A percentile compares a stretch with the other conserved stretches of the same genome.
phyloP scores from a whole-genome alignment of 2,888 invertebrate species.

The Andrena fulva region DNA sequence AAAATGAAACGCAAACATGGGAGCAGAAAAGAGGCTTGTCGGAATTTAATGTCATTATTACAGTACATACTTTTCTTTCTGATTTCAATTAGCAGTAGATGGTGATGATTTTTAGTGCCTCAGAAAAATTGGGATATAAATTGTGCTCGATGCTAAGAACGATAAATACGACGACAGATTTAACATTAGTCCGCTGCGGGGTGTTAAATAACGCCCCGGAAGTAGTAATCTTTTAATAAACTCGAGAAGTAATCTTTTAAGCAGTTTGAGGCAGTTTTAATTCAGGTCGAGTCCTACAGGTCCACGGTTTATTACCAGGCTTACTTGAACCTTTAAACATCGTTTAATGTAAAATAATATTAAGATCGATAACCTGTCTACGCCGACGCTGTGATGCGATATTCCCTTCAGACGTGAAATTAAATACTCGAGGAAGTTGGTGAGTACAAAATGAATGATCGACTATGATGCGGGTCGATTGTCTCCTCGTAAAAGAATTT shows the following conservation, averaged over 20 bases:
- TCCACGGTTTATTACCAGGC: constrained; percentile 25
- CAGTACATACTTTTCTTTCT: neutral
- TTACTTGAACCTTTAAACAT: constrained; percentile 19
- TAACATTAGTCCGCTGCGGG: constrained; percentile 2
- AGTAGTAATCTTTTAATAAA: constrained; percentile 30
- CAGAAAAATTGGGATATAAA: neutral
- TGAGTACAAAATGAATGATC: neutral
- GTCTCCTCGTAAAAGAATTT: neutral
- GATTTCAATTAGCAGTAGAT: neutral
- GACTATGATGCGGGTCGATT: neutral
- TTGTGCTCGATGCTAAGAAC: neutral
- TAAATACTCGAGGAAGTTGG: neutral
- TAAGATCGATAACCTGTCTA: constrained; percentile 28
- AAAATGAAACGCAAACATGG: too few species aligned
- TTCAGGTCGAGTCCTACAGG: constrained; percentile 19
- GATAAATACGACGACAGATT: constrained; percentile 7
- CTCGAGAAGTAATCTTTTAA: constrained; percentile 47
- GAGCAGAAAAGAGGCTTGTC: too few species aligned
- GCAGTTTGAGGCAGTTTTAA: constrained; percentile 32
- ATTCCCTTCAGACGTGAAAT: constrained; percentile 5
- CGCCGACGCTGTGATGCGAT: neutral
- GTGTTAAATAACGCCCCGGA: constrained; percentile 19
- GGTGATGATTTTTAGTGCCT: neutral
- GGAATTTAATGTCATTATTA: too few species aligned
- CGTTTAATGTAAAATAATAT: constrained; percentile 31